These are phyloP conservation scores for Cheilosia urbana DNA, from an alignment of 2,888 invertebrate species.

Conservation along the genomic window DNA sequence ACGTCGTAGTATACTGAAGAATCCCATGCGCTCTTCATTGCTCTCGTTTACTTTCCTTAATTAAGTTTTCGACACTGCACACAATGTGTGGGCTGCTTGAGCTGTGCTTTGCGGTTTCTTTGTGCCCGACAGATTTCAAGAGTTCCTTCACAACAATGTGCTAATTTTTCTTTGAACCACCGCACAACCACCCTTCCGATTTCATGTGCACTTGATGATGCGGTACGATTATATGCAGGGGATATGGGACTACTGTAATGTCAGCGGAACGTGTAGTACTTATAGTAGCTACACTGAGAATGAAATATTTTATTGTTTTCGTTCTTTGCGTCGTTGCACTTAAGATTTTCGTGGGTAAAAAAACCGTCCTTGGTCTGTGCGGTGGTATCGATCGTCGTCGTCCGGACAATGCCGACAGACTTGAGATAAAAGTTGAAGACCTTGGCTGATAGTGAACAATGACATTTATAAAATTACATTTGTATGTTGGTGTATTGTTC, in stretches of 20 bases:
- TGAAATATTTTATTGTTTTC: slow-evolving; percentile 42
- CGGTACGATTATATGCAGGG: not conserved
- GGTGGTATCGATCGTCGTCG: too few species aligned
- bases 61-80: slow-evolving; percentile 14
- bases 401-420: not conserved
- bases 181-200: not conserved
- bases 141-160: slow-evolving; percentile 4
- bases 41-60: slow-evolving; percentile 29
- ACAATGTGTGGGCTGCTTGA: not conserved
- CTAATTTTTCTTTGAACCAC: slow-evolving; percentile 7
- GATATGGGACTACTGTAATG: slow-evolving; percentile 1
- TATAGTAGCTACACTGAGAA: slow-evolving; percentile 21
- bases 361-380: not conserved
- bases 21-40: not conserved
- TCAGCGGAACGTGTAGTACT: slow-evolving; percentile 2
- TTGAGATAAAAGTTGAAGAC: slow-evolving; percentile 14
- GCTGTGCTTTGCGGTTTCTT: not conserved
- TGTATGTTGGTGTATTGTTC: slow-evolving; percentile 10
- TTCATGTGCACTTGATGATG: not conserved
- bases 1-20: too few species aligned
- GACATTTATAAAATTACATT: slow-evolving; percentile 34
- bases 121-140: not conserved
- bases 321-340: slow-evolving; percentile 23
- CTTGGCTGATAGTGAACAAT: slow-evolving; percentile 30
- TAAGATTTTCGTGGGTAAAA: slow-evolving; percentile 17